A percentile compares a stretch with the other conserved stretches of the same genome.
Evolutionary conservation across 2,888 invertebrate genomes (phyloP).

Genomic region (Cataglyphis livida): DNA sequence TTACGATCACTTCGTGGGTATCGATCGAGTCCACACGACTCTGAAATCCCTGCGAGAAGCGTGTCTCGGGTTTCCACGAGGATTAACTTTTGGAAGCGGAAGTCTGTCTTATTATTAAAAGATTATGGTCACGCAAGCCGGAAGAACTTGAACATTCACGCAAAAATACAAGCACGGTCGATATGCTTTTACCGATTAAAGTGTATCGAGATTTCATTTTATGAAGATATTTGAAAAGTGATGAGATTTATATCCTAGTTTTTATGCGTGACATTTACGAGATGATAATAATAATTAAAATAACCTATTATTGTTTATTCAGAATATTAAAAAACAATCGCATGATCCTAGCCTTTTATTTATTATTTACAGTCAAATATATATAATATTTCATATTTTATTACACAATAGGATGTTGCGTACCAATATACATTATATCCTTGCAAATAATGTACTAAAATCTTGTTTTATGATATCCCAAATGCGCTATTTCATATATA

Average conservation of each 20-base stretch:
- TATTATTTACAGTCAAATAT: not conserved
- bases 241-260: not conserved
- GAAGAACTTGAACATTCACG: not conserved
- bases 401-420: not conserved
- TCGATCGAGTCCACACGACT: slow-evolving; percentile 58
- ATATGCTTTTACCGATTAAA: slow-evolving; percentile 9
- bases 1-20: slow-evolving; percentile 39
- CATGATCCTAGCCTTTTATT: not conserved
- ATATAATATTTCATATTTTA: slow-evolving; percentile 6
- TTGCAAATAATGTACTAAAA: not conserved
- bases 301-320: not conserved
- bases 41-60: slow-evolving; percentile 46
- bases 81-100: slow-evolving; percentile 71
- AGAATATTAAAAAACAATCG: not conserved
- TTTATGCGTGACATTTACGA: not conserved
- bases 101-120: slow-evolving; percentile 41
- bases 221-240: not conserved
- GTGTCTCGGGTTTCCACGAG: slow-evolving; percentile 66
- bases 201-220: not conserved
- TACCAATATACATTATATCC: not conserved
- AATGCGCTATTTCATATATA: no score
- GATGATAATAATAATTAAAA: not conserved
- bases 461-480: not conserved
- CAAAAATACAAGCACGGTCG: not conserved
- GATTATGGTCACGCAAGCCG: slow-evolving; percentile 57